Base-by-base conservation (phyloP, 1,140 invertebrate genomes). In the Mamestra configurata region DNA sequence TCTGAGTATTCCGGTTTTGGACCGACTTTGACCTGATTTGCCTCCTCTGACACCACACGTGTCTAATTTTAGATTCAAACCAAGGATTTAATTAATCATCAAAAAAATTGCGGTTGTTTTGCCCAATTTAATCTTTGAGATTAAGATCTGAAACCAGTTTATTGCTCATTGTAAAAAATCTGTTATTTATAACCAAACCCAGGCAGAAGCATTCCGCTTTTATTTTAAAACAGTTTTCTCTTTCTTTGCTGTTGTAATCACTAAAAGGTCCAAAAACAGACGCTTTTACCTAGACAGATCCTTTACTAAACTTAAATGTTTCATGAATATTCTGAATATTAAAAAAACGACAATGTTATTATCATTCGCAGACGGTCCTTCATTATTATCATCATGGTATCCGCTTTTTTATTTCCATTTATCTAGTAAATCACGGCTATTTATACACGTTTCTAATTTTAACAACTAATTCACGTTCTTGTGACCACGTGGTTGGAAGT, bases 11-110 rank as follows among this genome's bases (percentile, higher is more conserved):
- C 53, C 53, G 53, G 71, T 75, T 73, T 73, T 75, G 37, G 10
- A 22, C 37, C 20, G 35, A 75, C 71, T 75, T 75, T 75, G 53
- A 59, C 71, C 51, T 59, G 71, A 57, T 75, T 75, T 55, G 71
- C 53, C 1, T 40, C 24, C 46, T 37, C 13, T 5, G 51, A 13
- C 10, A 75, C 13, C 35, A 31, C 31, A 24, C 20, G 35, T 6
- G 20, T 75, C 71, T 75, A 75, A 43, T 40, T 59, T 75, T 57
- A 75, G 71, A 59, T 24, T 22, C 11, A 49, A 24, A 24, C 1
- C 35, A 57, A n/a, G 27, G 7, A 7, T 24, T 59, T n/a, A 57
- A 72, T 59, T n/a, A 57, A 72, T 35, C 51, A 37, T 55, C 46
- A 3, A 35, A 37, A 35, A 15, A 18, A 35, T 53, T 11, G 27